Percentiles rank a stretch among this genome's conserved stretches.
These are phyloP conservation scores for Kuschelorhynchus macadamiae DNA, from an alignment of 2,888 invertebrate genomes.

Conservation along the genomic window DNA sequence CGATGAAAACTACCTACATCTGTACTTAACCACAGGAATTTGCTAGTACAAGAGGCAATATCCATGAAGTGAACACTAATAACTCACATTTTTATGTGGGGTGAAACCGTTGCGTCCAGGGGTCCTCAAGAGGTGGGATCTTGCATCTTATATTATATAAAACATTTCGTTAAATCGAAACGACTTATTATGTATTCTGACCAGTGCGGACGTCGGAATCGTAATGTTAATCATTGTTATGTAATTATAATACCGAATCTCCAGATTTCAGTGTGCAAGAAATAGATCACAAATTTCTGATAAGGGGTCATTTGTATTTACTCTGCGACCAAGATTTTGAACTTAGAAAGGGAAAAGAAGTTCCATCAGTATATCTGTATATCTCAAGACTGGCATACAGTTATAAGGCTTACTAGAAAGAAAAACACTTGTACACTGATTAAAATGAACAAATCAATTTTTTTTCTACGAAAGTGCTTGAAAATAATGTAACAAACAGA, in stretches of 20 bases:
- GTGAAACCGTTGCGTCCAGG: constrained; percentile 54
- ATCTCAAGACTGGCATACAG: constrained; percentile 12
- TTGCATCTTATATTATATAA: constrained; percentile 52
- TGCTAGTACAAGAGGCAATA: constrained; percentile 35
- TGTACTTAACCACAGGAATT: no score
- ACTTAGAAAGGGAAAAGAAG: constrained; percentile 14
- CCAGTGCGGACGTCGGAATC: constrained; percentile 26
- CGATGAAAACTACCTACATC: constrained; percentile 50
- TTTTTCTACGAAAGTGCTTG: constrained; percentile 20
- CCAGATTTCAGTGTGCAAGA: constrained; percentile 3
- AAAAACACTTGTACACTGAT: constrained; percentile 13
- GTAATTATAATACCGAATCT: constrained; percentile 12
- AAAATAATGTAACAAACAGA: constrained; percentile 16
- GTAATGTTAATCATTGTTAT: constrained; percentile 19
- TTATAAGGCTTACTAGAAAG: constrained; percentile 17
- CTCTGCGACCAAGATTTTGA: constrained; percentile 22
- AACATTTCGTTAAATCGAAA: constrained; percentile 48
- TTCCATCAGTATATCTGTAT: constrained; percentile 20
- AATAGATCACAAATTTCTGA: constrained; percentile 29
- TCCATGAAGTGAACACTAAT: constrained; percentile 53
- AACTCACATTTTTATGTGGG: constrained; percentile 56
- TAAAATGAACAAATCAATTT: constrained; percentile 3
- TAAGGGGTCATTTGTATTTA: constrained; percentile 23
- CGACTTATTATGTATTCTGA: constrained; percentile 41
- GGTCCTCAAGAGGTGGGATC: constrained; percentile 56